Base-by-base conservation (phyloP, 2,888 invertebrate genomes). In the Thyatira batis region DNA sequence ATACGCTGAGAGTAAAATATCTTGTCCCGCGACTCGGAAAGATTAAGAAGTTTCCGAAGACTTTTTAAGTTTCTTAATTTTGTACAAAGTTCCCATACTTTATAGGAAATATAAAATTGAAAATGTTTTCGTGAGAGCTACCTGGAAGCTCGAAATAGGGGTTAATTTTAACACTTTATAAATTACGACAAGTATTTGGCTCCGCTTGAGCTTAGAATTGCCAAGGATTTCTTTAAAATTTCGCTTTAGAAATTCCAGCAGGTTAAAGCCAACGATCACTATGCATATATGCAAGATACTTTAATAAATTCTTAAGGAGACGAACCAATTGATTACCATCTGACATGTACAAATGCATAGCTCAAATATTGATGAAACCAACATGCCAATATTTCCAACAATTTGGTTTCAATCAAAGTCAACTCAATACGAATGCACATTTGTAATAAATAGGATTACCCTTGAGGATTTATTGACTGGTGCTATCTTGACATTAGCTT, bases 61-160 rank as follows among this genome's bases (percentile, higher is more conserved):
- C 77, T 77, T 78, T 78, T 82, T 79, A 82, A 83, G 80, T 84
- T 82, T 78, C 78, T 78, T 78, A 78, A 82, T 83, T 82, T 81
- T 69, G 65, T 61, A 61, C 58, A 63, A 73, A 73, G 77, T 73
- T 76, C 63, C 71, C 70, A 70, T 77, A 70, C 73, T 75, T 71
- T 61, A 73, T 68, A 70, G 70, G 68, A 59, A 70, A 48, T 46
- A 69, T 73, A 69, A 77, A 73, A 73, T 74, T 76, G 65, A 72
- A 77, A 77, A 70, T 75, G 76, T 72, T 77, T 77, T 61, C 54
- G 57, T 5, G 45, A 33, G 49, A 33, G 17, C 10, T 48, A 28
- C 48, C 48, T 28, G 48, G 1, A 8, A 27, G 17, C 20, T 10
- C 20, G 20, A 46, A 27, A 13, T 21, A 11, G 0, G 25, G 6